Evolutionary conservation across 2,113 vertebrate genomes (phyloP).

Genomic region (Melanocharis versteri): DNA sequence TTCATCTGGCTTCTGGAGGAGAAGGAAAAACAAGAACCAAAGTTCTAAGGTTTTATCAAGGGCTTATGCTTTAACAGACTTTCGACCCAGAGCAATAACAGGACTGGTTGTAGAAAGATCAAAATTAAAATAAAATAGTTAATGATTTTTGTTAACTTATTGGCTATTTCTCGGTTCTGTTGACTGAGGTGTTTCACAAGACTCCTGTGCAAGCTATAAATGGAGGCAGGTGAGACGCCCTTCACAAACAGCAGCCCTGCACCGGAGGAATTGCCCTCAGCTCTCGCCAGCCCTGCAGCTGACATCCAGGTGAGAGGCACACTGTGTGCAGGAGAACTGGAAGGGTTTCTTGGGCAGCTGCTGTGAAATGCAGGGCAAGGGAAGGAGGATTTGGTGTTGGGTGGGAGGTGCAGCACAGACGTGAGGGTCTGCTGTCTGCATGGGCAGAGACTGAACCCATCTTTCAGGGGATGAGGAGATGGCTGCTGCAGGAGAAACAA

Average conservation of each 20-base stretch:
- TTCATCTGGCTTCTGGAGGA: neutral
- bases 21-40: neutral
- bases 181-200: neutral
- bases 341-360: neutral
- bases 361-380: neutral
- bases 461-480: neutral
- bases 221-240: accelerated
- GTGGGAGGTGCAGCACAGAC: accelerated
- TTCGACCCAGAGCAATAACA: neutral
- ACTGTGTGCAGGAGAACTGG: neutral
- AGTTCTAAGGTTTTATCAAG: neutral
- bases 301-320: neutral
- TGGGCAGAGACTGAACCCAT: neutral
- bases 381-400: neutral
- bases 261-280: neutral
- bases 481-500: neutral
- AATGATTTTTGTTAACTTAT: neutral
- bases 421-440: neutral
- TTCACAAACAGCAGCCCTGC: accelerated
- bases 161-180: neutral
- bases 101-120: neutral
- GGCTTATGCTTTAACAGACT: neutral
- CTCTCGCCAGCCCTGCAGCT: neutral
- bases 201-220: neutral
- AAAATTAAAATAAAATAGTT: neutral